Evolutionary conservation across 1,140 invertebrate genomes (phyloP), one percentile per base, ranked within the genome.

Genomic region (Cataglyphis hispanica): DNA sequence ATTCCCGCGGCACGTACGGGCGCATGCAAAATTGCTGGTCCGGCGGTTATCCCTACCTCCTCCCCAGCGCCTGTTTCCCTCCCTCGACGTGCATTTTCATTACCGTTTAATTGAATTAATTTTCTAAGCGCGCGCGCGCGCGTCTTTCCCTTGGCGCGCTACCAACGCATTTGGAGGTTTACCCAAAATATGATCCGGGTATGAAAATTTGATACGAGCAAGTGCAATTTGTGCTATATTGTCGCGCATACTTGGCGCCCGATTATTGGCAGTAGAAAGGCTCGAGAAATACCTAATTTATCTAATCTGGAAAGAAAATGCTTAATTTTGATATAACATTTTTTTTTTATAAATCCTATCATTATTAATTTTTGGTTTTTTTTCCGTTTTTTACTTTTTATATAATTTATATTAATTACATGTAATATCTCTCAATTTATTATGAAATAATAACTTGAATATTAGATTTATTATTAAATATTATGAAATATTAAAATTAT

Each of bases 81-180:
- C 43, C 43, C 43, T 2, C 78, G 70, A 84, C 75, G 67, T 88
- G 77, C 84, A 86, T 89, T 85, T 89, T 74, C 88, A 88, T 89
- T 88, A 89, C 56, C 70, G 84, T 89, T 88, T 89, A 86, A 89
- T 88, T 88, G 83, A 86, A 89, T 89, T 89, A 89, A 88, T 89
- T 66, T 66, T 69, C 81, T 58, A 34, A 72, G 58, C 69, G 70
- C 53, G 27, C 53, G 19, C 31, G 31, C 8, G 56, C 34, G 53
- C 58, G 40, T 60, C 74, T 78, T 50, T 81, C 43, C 11, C 61
- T 69, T 61, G 67, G 53, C 56, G 56, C 67, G 13, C 56, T 13
- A 60, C 50, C 34, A 74, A 74, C 37, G 72, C 60, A 3, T 74
- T 81, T 37, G 67, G 53, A 16, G 46, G 13, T 19, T 50, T 19